Conservation (phyloP, 2,797 vertebrate species). For the Scolopax rusticola region DNA sequence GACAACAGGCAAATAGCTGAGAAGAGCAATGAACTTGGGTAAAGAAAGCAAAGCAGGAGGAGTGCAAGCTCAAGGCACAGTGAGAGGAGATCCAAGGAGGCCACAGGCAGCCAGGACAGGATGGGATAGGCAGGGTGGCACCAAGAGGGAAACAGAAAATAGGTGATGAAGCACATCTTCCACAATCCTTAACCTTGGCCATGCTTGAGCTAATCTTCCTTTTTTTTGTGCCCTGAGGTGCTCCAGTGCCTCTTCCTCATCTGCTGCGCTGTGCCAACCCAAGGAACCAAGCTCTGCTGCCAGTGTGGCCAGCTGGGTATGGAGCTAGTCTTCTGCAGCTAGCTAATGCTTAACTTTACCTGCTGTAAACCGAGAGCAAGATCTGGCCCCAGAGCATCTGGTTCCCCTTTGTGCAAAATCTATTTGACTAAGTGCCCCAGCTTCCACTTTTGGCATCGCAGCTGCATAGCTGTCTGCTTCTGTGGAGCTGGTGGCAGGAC, state of each 20-base stretch:
- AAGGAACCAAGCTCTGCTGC: background rate
- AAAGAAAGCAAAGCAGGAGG: background rate
- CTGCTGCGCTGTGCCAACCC: background rate
- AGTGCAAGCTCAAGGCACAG: background rate
- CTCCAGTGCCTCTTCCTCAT: background rate
- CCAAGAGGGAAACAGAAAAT: background rate
- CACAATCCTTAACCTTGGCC: background rate
- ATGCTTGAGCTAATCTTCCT: background rate
- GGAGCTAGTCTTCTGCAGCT: background rate
- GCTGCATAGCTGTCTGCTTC: background rate
- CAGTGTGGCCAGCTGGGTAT: background rate
- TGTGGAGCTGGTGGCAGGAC: background rate
- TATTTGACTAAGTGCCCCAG: background rate
- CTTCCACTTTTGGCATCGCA: slow-evolving; percentile 10
- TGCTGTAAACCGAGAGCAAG: background rate
- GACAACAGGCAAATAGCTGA: background rate
- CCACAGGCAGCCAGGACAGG: background rate
- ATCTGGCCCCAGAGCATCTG: background rate
- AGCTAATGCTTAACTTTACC: background rate
- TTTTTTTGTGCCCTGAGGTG: background rate
- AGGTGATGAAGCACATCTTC: background rate
- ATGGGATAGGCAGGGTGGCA: background rate
- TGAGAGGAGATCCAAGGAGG: background rate
- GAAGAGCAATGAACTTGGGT: background rate
- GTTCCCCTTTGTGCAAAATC: background rate